Evolutionary conservation across 2,797 vertebrate genomes (phyloP), one percentile per base, ranked within the genome.

Genomic region (Choloepus didactylus): DNA sequence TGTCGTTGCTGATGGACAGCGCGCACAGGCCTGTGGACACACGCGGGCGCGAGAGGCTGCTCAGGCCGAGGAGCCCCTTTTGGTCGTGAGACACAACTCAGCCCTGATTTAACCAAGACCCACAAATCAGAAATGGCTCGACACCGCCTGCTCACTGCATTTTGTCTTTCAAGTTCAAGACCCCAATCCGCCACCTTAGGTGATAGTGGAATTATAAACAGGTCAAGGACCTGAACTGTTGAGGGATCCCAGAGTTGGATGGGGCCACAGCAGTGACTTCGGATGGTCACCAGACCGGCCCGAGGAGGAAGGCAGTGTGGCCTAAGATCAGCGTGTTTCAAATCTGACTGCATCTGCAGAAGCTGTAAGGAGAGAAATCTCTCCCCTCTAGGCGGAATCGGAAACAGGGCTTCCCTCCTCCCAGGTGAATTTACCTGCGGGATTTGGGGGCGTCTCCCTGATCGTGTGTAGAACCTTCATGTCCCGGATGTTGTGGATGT

Each of bases 401-500:
- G n/a, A 69, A 93, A 81, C 44, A 1, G 2, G 3, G 25, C 10
- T 4, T 3, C 21, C 31, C 51, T 23, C 1, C 54, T 44, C 64
- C 25, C 31, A 64, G 12, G 18, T 5, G 0, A 18, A 19, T 56
- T 97, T 96, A 99, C 99, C 99, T 97, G 99, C 99, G 54, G 99
- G 99, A 98, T 99, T 99, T 49, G 99, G 99, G 29, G 99, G 99
- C 0, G 99, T 99, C 98, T 99, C 99, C 98, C 99, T 98, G 98
- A 99, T 99, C 44, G 99, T 99, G 97, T 99, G 99, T 97, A 99
- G 98, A 70, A 99, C 99, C 98, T 99, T 99, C 99, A 99, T 99
- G 98, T 99, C 99, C 98, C 99, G 98, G 98, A 99, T 99, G 98
- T 99, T 99, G 98, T 99, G 99, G 96, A 99, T 99, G 94, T 99